phyloP scores from a whole-genome alignment of 2,888 invertebrate species.

The Alentia gelatinosa region DNA sequence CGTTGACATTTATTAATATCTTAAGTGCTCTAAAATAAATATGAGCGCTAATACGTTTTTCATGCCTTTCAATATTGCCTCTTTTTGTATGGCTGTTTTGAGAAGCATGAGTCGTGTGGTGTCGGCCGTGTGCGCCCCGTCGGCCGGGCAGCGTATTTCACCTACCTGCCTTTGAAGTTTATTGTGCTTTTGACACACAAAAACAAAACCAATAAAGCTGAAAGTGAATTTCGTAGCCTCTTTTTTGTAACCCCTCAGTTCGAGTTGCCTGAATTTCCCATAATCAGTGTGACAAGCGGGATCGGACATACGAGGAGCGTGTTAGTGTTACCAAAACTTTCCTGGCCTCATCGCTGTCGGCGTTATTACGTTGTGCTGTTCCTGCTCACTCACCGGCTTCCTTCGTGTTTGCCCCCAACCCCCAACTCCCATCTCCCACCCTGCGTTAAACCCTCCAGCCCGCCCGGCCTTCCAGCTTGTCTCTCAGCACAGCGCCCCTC shows the following conservation, averaged over 20 bases:
- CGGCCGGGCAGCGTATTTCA: constrained; percentile 14
- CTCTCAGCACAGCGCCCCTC: neutral
- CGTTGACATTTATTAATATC: constrained; percentile 20
- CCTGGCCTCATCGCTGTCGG: neutral
- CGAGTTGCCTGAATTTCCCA: constrained; percentile 23
- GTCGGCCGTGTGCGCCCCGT: neutral
- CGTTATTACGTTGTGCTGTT: constrained; percentile 1
- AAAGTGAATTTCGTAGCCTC: constrained; percentile 7
- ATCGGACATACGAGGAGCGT: neutral
- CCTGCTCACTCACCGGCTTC: neutral
- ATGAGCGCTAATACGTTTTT: constrained; percentile 21
- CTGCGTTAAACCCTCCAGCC: neutral
- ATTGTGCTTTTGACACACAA: constrained; percentile 42
- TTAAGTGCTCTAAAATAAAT: constrained; percentile 39
- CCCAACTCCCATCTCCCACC: neutral
- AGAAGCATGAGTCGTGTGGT: too few species aligned
- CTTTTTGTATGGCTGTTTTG: neutral
- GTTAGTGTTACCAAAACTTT: neutral
- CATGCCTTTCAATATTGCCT: constrained; percentile 29
- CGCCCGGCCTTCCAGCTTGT: neutral
- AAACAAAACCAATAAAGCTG: constrained; percentile 51
- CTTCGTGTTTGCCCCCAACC: neutral
- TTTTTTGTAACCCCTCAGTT: neutral
- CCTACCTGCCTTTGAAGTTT: constrained; percentile 11
- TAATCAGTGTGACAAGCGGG: neutral